phyloP scores from a whole-genome alignment of 2,113 vertebrate species.

The Colaptes auratus region DNA sequence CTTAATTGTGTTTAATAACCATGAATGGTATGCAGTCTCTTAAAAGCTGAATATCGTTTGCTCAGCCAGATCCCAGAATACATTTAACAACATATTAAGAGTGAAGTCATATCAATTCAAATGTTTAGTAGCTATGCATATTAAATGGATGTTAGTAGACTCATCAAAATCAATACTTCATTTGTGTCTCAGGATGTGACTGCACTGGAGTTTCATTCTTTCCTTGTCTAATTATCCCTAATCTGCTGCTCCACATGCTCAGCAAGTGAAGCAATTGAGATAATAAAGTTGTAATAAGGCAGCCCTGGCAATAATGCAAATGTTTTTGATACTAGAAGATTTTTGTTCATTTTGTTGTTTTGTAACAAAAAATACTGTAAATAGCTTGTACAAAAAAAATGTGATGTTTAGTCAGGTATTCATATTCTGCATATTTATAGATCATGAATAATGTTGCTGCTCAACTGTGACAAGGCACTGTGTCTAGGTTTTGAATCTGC shows the following conservation, averaged over 20 bases:
- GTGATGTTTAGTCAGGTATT: constrained; percentile 12
- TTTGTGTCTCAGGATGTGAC: constrained; percentile 71
- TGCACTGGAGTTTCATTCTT: constrained; percentile 51
- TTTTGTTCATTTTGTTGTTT: constrained; percentile 75
- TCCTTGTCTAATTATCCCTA: constrained; percentile 65
- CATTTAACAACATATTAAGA: constrained; percentile 21
- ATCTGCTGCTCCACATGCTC: constrained; percentile 64
- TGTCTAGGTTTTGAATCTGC: background rate
- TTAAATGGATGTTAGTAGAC: constrained; percentile 70
- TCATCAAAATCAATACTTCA: constrained; percentile 75
- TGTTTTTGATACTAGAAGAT: constrained; percentile 53
- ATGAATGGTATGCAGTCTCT: background rate
- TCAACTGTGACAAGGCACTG: background rate
- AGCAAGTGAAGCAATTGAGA: constrained; percentile 49
- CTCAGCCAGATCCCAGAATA: background rate
- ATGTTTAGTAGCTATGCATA: constrained; percentile 65
- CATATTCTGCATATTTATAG: constrained; percentile 8
- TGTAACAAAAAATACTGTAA: constrained; percentile 67
- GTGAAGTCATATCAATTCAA: constrained; percentile 51
- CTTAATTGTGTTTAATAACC: background rate
- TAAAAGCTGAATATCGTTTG: background rate
- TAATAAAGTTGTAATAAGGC: constrained; percentile 74
- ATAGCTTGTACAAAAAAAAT: background rate
- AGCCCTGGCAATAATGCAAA: constrained; percentile 45
- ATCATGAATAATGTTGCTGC: constrained; percentile 13